Base-by-base conservation (phyloP, 2,113 vertebrate genomes). In the Miniopterus natalensis region DNA sequence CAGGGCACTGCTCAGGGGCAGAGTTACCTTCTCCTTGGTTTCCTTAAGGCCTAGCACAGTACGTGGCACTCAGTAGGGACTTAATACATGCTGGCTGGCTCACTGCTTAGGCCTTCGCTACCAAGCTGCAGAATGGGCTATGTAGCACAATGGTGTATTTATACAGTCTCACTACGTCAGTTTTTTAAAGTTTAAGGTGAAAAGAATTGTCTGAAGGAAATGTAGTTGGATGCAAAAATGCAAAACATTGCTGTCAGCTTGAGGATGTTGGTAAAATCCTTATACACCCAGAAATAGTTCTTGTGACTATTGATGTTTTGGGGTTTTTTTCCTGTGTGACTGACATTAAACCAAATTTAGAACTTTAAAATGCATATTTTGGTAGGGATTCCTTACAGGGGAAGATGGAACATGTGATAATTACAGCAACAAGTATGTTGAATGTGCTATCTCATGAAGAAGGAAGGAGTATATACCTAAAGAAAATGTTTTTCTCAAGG, bases 261-360 rank as follows among this genome's bases (percentile, higher is more conserved):
- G 59, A 40, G 23, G 17, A 20, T 61, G 42, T 59, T 68, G 31
- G 6, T 83, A 74, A 85, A 68, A 71, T 87, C 51, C 31, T 83
- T 65, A 51, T 13, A 17, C 1, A 51, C 20, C 21, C 63, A 53
- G 65, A 84, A 81, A 59, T 74, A 45, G 23, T 92, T 78, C 71
- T 31, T 61, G 45, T 10, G 90, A 80, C 65, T 66, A 84, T 95
- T 81, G 71, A 73, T 42, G 51, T 73, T 87, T 87, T 36, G 36
- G 36, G 36, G 2, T 68, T 57, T 31, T 27, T 9, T 51, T 84
- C 40, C 10, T 94, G 5, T 92, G 66, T 85, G 45, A 84, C 20
- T 55, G 40, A 55, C 71, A 27, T 84, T 75, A 92, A 92, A 68
- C 40, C 71, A 90, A 88, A 88, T 73, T 93, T 88, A 77, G 53